These are phyloP conservation scores for Polypterus bichir DNA, from an alignment of 2,113 vertebrate species.

Conservation along the genomic window DNA sequence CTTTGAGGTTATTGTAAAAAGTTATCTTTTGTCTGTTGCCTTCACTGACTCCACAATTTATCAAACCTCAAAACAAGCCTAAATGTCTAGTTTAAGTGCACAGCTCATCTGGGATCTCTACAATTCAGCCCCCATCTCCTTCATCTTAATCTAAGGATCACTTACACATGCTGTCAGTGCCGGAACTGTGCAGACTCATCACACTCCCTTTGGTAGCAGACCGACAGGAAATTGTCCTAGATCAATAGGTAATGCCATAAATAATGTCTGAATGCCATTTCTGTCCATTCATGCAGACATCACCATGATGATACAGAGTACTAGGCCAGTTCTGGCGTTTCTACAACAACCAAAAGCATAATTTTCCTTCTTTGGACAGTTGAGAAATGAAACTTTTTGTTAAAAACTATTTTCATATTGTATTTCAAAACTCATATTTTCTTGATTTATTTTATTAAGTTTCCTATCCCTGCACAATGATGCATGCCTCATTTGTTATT, in stretches of 20 bases:
- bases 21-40: constrained; percentile 20
- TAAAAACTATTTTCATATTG: too few species aligned
- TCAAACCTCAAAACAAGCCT: constrained; percentile 10
- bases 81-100: constrained; percentile 15
- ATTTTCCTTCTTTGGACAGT: too few species aligned
- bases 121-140: not conserved
- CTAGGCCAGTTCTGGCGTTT: too few species aligned
- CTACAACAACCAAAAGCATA: too few species aligned
- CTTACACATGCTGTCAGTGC: constrained; percentile 11
- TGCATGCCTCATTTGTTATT: too few species aligned
- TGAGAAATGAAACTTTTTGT: too few species aligned
- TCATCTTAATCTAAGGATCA: constrained; percentile 10
- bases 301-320: too few species aligned
- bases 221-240: constrained; percentile 10
- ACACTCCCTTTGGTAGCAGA: constrained; percentile 4
- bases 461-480: too few species aligned
- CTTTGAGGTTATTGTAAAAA: too few species aligned
- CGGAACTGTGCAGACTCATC: constrained; percentile 1
- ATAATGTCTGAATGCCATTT: not conserved
- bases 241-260: not conserved
- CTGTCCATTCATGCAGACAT: not conserved
- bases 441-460: too few species aligned
- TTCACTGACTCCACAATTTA: constrained; percentile 27
- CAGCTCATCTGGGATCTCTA: constrained; percentile 14
- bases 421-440: too few species aligned